Conservation (phyloP, 2,888 invertebrate genomes). For the Pterostichus madidus region DNA sequence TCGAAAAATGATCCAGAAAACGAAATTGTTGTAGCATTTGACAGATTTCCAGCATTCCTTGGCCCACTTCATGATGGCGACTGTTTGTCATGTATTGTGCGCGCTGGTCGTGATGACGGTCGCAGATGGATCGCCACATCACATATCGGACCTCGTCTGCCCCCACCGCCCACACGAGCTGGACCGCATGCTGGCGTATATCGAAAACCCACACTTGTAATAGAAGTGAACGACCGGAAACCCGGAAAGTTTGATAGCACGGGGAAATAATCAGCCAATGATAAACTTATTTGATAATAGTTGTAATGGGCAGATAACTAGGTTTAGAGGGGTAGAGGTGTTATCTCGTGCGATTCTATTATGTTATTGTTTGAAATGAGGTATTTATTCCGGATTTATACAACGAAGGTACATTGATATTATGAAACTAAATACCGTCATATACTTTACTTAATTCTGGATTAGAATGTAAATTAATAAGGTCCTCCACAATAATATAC, state of each 20-base stretch:
- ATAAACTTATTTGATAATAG: conserved; percentile 25
- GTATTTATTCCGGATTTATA: too few species aligned
- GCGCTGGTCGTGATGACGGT: conserved; percentile 45
- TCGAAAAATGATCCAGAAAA: neutral
- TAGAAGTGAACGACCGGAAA: conserved; percentile 30
- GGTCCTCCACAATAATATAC: too few species aligned
- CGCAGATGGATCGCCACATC: conserved; percentile 35
- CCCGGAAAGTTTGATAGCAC: conserved; percentile 12
- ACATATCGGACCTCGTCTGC: neutral
- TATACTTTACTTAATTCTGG: too few species aligned
- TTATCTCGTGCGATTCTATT: neutral
- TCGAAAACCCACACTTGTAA: conserved; percentile 27
- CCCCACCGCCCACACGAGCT: neutral
- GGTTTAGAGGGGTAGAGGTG: neutral
- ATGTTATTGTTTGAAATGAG: neutral
- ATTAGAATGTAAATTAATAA: too few species aligned
- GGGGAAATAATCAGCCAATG: neutral
- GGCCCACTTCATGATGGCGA: conserved; percentile 54
- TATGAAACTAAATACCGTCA: too few species aligned
- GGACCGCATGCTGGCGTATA: conserved; percentile 20
- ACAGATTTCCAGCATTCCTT: conserved; percentile 46
- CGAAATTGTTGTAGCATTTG: conserved; percentile 27
- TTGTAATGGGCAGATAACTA: conserved; percentile 24
- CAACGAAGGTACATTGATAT: too few species aligned
- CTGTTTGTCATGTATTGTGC: conserved; percentile 58